Conservation (phyloP, 2,888 invertebrate species). For the Hypomecis atomaria region DNA sequence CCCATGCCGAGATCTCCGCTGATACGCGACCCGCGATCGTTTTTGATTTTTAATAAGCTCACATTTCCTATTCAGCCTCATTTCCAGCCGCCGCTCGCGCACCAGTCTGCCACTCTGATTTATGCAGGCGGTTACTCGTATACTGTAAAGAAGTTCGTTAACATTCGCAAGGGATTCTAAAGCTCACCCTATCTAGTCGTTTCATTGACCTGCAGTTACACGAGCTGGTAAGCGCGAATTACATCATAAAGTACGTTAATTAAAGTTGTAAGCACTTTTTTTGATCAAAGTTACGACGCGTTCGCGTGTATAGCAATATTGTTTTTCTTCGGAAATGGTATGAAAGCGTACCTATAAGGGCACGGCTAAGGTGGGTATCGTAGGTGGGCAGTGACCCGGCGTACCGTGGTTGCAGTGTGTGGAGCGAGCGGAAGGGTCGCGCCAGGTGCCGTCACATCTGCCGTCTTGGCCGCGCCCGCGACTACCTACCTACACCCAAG, state of each 20-base stretch:
- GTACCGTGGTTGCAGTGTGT: slow-evolving; percentile 45
- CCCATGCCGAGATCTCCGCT: slow-evolving; percentile 68
- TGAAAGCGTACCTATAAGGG: slow-evolving; percentile 59
- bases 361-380: slow-evolving; percentile 66
- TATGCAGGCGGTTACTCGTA: slow-evolving; percentile 25
- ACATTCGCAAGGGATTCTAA: slow-evolving; percentile 50
- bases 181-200: slow-evolving; percentile 55
- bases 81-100: slow-evolving; percentile 37
- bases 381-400: slow-evolving; percentile 81
- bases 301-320: slow-evolving; percentile 72
- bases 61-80: slow-evolving; percentile 46
- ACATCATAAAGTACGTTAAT: slow-evolving; percentile 50
- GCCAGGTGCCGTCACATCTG: slow-evolving; percentile 83
- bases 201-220: slow-evolving; percentile 59
- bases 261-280: slow-evolving; percentile 62
- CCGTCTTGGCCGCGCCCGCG: slow-evolving; percentile 66
- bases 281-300: slow-evolving; percentile 67
- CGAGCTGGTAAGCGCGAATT: slow-evolving; percentile 55
- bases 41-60: slow-evolving; percentile 71
- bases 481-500: slow-evolving; percentile 60
- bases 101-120: slow-evolving; percentile 34
- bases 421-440: slow-evolving; percentile 78
- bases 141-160: slow-evolving; percentile 41
- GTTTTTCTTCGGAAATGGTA: slow-evolving; percentile 60
- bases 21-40: slow-evolving; percentile 68